Conservation (phyloP, 2,797 vertebrate genomes). For the Bucorvus abyssinicus region DNA sequence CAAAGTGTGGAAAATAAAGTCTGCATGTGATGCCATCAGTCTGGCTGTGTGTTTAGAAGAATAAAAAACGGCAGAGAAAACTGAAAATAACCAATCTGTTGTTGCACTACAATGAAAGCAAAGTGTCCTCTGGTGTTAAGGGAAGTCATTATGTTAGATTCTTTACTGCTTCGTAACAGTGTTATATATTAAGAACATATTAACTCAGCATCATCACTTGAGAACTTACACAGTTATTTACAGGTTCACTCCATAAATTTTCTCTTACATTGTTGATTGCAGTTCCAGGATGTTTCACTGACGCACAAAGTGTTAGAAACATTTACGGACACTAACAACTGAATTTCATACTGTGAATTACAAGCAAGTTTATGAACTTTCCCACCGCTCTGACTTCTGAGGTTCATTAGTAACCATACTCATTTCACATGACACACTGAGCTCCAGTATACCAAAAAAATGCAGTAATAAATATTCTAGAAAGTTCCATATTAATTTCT, state of each 20-base stretch:
- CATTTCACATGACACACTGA: background rate
- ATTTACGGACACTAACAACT: conserved; percentile 11
- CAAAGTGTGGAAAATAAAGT: conserved; percentile 42
- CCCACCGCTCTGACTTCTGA: background rate
- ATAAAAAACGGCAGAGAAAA: background rate
- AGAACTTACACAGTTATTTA: conserved; percentile 61
- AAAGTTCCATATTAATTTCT: background rate
- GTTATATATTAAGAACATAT: background rate
- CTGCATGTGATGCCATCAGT: background rate
- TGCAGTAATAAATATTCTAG: background rate
- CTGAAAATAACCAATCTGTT: background rate
- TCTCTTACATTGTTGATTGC: conserved; percentile 7
- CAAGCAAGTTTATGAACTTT: background rate
- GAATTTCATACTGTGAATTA: background rate
- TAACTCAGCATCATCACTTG: conserved; percentile 24
- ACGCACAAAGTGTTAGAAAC: conserved; percentile 8
- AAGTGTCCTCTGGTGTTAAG: background rate
- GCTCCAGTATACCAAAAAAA: background rate
- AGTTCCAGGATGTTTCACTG: conserved; percentile 46
- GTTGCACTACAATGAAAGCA: background rate
- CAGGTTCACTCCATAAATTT: conserved; percentile 25
- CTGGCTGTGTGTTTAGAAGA: background rate
- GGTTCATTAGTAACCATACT: background rate
- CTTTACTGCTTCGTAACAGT: background rate
- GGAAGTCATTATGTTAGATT: background rate